phyloP scores from a whole-genome alignment of 2,888 invertebrate genomes.

The Muscina levida region DNA sequence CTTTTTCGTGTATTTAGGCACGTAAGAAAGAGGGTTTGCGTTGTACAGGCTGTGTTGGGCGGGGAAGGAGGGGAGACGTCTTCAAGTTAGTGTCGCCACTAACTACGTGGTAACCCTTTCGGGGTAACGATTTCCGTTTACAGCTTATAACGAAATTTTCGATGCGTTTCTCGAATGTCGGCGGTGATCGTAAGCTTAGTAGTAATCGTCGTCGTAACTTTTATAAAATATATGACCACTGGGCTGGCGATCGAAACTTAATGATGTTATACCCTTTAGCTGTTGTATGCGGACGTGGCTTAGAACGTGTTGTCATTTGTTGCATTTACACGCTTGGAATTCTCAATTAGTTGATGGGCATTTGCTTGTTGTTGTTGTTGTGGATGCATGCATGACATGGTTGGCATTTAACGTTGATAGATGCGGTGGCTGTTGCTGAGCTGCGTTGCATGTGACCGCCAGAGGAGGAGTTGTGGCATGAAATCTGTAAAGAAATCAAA shows the following conservation, averaged over 20 bases:
- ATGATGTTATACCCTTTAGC: slow-evolving; percentile 27
- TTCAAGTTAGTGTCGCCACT: slow-evolving; percentile 44
- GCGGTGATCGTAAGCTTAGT: not conserved
- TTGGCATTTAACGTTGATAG: slow-evolving; percentile 28
- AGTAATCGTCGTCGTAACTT: not conserved
- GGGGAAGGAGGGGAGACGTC: not conserved
- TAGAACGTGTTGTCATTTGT: slow-evolving; percentile 51
- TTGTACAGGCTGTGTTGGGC: not conserved
- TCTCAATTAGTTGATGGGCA: slow-evolving; percentile 62
- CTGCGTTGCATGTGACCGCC: not conserved
- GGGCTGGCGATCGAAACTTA: not conserved
- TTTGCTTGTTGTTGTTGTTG: too few relatives aligned
- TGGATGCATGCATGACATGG: slow-evolving; percentile 47
- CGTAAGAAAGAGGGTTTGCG: slow-evolving; percentile 1
- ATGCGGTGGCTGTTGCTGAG: slow-evolving; percentile 1
- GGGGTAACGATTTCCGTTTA: slow-evolving; percentile 2
- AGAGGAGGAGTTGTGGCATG: not conserved
- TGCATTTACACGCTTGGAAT: slow-evolving; percentile 57
- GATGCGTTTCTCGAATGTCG: not conserved
- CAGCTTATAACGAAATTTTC: slow-evolving; percentile 1
- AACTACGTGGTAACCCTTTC: slow-evolving; percentile 2
- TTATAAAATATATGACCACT: too few relatives aligned
- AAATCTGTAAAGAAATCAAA: slow-evolving; percentile 56
- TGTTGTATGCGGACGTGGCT: slow-evolving; percentile 20
- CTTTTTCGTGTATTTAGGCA: not conserved